Evolutionary conservation across 2,797 vertebrate species (phyloP), one percentile per base, ranked within the genome.

Genomic region (Cephalopachus bancanus): DNA sequence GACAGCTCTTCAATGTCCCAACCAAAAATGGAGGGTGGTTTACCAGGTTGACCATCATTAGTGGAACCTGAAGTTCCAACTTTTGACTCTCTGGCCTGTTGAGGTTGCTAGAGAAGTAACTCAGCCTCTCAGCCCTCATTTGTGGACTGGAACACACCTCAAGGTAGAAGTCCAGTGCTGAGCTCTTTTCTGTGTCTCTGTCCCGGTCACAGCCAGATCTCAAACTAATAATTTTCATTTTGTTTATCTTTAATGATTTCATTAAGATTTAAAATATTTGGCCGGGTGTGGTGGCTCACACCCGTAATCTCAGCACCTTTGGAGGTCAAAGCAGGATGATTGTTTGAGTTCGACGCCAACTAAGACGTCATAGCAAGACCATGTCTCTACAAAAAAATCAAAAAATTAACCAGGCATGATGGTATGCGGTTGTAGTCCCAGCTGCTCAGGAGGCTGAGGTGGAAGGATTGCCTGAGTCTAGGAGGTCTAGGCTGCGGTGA

Each of bases 201-300:
- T 75, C 59, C 65, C 11, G 4, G 19, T 90, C n/a, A 67, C 49
- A 55, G 37, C 37, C 12, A 59, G 30, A 62, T 67, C 24, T 44
- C 78, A 83, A 6, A 22, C 53, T 24, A 67, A 0, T 37, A 5
- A 26, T 59, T 92, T 89, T 49, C 30, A 22, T 59, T 79, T 64
- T 85, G 20, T 89, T 89, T 26, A n/a, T 74, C 49, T 85, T 83
- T 24, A 64, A 55, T 71, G 12, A 10, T 76, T 84, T 88, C 81
- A 57, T 75, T 91, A 84, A 90, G n/a, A 59, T 79, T n/a, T 33
- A 71, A 71, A 20, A 20, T 0, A 33, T 71, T 37, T 20, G 67
- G n/a, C 67, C 33, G n/a, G n/a, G 9, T 71, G 17, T 37, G 28
- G 67, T 71, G n/a, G 17, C 17, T 33, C 9, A 10, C 19, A 7